phyloP scores from a whole-genome alignment of 2,797 vertebrate genomes.

The Coregonus ussuriensis region DNA sequence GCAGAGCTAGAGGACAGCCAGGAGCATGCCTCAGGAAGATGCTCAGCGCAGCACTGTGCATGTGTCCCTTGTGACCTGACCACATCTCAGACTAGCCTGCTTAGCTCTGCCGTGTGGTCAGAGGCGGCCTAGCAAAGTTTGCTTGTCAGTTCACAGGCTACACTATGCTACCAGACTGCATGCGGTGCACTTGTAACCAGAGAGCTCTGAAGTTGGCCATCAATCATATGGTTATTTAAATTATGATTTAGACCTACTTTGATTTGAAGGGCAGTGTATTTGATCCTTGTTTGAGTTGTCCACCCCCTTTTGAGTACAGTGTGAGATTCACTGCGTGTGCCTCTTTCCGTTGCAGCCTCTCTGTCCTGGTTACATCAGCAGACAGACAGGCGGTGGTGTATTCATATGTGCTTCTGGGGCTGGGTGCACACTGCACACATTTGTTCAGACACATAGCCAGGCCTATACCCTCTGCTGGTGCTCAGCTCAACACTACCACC shows the following conservation, averaged over 20 bases:
- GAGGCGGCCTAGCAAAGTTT: too few species aligned
- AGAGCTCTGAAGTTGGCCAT: too few species aligned
- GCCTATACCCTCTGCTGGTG: slow-evolving; percentile 3
- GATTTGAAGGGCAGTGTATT: slow-evolving; percentile 24
- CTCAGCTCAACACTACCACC: not conserved
- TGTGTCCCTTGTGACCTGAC: not conserved
- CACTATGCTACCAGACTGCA: too few species aligned
- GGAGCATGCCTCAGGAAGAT: not conserved
- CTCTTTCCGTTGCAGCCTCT: slow-evolving; percentile 12
- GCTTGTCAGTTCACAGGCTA: too few species aligned
- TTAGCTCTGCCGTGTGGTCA: too few species aligned
- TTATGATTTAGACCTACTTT: too few species aligned
- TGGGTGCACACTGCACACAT: not conserved
- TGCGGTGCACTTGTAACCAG: too few species aligned
- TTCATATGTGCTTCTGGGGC: slow-evolving; percentile 9
- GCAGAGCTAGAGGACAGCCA: not conserved
- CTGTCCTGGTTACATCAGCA: slow-evolving; percentile 22
- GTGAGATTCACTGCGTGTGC: not conserved
- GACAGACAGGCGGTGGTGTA: slow-evolving; percentile 29
- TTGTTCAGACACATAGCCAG: slow-evolving; percentile 19
- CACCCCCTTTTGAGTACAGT: slow-evolving; percentile 14
- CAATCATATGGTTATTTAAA: too few species aligned
- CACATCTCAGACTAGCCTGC: too few species aligned
- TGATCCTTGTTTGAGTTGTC: slow-evolving; percentile 26
- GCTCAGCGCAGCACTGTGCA: not conserved